Percentiles rank a stretch among this genome's conserved stretches.
Conservation (phyloP, 2,113 vertebrate genomes). For the Stigmatopora nigra region DNA sequence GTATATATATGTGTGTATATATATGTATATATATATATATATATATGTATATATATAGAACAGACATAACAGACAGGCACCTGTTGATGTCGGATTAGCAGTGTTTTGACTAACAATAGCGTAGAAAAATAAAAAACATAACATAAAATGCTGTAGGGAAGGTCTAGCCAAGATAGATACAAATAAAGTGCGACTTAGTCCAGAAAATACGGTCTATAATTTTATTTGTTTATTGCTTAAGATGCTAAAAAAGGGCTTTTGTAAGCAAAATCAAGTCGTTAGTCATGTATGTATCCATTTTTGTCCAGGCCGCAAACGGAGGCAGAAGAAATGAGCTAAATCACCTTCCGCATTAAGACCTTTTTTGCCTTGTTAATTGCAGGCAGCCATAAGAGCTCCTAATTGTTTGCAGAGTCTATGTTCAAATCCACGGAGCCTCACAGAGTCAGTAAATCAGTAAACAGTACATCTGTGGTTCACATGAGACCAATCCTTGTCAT, state of each 20-base stretch:
- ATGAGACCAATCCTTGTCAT: slow-evolving; percentile 68
- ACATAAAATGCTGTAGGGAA: too few relatives aligned
- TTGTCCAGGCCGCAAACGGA: background rate
- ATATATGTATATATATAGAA: too few relatives aligned
- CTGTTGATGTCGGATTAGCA: too few relatives aligned
- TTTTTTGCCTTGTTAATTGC: slow-evolving; percentile 80
- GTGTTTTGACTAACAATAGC: too few relatives aligned
- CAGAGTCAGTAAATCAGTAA: slow-evolving; percentile 12
- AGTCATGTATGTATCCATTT: background rate
- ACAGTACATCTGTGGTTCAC: slow-evolving; percentile 65
- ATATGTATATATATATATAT: too few relatives aligned
- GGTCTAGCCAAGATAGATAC: too few relatives aligned
- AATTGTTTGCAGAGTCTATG: slow-evolving; percentile 80
- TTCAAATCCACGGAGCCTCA: slow-evolving; percentile 71
- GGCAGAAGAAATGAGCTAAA: slow-evolving; percentile 24
- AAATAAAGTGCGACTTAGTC: too few relatives aligned
- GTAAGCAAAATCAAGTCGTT: background rate
- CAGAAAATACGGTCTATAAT: too few relatives aligned
- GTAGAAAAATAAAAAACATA: too few relatives aligned
- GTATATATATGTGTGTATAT: too few relatives aligned
- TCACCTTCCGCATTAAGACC: slow-evolving; percentile 55
- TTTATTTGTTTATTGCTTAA: background rate
- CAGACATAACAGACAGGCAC: too few relatives aligned
- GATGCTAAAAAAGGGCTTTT: background rate
- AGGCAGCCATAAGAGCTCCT: slow-evolving; percentile 79